Percentiles rank a stretch among this genome's conserved stretches.
Conservation (phyloP, 92 coral and sea anemone genomes). For the Siderastrea radians region DNA sequence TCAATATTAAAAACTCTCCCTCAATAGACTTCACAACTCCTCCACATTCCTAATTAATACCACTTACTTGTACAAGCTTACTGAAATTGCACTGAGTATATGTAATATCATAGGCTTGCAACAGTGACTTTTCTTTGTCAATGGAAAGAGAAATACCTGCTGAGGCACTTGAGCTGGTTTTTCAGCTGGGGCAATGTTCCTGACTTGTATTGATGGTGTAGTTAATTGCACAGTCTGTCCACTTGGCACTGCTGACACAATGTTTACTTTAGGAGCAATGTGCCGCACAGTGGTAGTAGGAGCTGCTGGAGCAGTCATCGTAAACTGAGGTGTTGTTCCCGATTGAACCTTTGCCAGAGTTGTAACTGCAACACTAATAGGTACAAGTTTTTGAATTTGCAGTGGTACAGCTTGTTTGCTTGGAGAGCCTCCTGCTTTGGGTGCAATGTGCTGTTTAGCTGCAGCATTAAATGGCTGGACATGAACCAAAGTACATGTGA, state of each 20-base stretch:
- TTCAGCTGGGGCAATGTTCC: conserved; percentile 48
- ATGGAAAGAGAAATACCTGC: conserved; percentile 16
- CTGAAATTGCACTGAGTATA: too few species aligned
- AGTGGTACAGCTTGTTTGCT: conserved; percentile 72
- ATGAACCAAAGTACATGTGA: conserved; percentile 76
- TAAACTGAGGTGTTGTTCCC: conserved; percentile 63
- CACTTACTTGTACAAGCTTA: too few species aligned
- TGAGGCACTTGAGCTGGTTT: conserved; percentile 50
- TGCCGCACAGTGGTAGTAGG: conserved; percentile 70
- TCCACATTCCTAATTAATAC: too few species aligned
- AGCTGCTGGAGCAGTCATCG: conserved; percentile 59
- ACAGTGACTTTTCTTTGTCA: too few species aligned
- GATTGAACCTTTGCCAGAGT: conserved; percentile 51
- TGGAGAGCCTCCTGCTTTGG: conserved; percentile 77
- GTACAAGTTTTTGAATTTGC: conserved; percentile 80
- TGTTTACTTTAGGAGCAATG: conserved; percentile 87
- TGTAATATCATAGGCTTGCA: too few species aligned
- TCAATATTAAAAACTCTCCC: too few species aligned
- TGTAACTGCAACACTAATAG: conserved; percentile 77
- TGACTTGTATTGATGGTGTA: conserved; percentile 30
- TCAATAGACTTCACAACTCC: too few species aligned
- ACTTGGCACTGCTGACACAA: conserved; percentile 76
- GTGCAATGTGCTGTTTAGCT: conserved; percentile 73
- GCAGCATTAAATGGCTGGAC: conserved; percentile 82
- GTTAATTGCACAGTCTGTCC: conserved; percentile 71